Evolutionary conservation across 2,113 vertebrate species (phyloP).

Genomic region (Silurus asotus): DNA sequence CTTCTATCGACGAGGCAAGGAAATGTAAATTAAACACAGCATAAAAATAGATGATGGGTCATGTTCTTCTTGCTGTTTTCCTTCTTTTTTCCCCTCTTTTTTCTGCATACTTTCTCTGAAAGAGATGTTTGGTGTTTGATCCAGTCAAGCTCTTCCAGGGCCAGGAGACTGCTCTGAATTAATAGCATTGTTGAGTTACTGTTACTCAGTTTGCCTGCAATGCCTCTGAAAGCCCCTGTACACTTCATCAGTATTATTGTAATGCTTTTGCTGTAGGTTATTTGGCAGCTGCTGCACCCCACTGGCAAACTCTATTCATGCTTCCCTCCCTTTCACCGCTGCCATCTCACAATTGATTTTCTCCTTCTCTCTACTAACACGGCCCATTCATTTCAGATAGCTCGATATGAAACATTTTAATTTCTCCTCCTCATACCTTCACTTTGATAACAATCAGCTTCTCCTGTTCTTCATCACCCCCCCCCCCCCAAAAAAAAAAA

Average conservation of each 20-base stretch:
- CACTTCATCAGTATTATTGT: slow-evolving; percentile 97
- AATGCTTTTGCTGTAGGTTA: slow-evolving; percentile 93
- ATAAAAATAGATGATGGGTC: slow-evolving; percentile 81
- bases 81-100: slow-evolving; percentile 1
- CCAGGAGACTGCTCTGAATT: slow-evolving; percentile 70
- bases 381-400: slow-evolving; percentile 90
- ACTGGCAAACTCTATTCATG: slow-evolving; percentile 94
- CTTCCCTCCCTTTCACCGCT: slow-evolving; percentile 85
- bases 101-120: slow-evolving; percentile 12
- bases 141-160: slow-evolving; percentile 59
- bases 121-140: slow-evolving; percentile 53
- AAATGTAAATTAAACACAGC: slow-evolving; percentile 82
- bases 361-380: slow-evolving; percentile 82
- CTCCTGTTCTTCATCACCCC: slow-evolving; percentile 49
- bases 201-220: slow-evolving; percentile 82
- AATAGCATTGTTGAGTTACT: slow-evolving; percentile 81
- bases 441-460: slow-evolving; percentile 76
- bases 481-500: too few relatives aligned
- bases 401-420: slow-evolving; percentile 99
- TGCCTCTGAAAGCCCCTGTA: slow-evolving; percentile 85
- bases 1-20: slow-evolving; percentile 73
- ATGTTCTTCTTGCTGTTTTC: slow-evolving; percentile 70
- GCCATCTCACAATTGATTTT: slow-evolving; percentile 94
- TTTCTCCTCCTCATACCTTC: slow-evolving; percentile 85
- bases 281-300: slow-evolving; percentile 96